phyloP scores from a whole-genome alignment of 2,888 invertebrate species.

The Eilema griseolum region DNA sequence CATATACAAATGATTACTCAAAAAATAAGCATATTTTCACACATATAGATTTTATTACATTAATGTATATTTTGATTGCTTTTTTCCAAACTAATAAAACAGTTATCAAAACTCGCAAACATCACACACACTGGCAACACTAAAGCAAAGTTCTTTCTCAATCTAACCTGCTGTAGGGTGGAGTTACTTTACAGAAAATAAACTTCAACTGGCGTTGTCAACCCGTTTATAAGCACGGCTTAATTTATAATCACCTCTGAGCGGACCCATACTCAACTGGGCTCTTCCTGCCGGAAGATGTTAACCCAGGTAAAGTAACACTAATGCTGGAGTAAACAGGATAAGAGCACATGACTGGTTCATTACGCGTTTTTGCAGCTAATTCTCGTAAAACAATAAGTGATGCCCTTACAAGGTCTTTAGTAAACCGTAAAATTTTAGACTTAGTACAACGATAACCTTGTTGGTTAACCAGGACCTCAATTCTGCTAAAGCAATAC shows the following conservation, averaged over 20 bases:
- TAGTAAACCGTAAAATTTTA: background rate
- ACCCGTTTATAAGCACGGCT: conserved; percentile 2
- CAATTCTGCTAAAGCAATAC: too few relatives aligned
- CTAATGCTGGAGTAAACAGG: conserved; percentile 15
- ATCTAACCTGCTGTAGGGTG: background rate
- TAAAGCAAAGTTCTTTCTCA: background rate
- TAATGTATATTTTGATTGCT: too few relatives aligned
- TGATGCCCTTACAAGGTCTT: background rate
- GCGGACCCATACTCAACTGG: conserved; percentile 5
- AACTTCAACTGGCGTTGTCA: background rate
- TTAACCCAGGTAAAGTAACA: conserved; percentile 16
- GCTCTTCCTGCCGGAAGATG: conserved; percentile 13
- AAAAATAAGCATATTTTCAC: background rate
- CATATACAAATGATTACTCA: too few relatives aligned
- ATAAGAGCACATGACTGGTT: conserved; percentile 5
- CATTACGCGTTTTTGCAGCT: conserved; percentile 7
- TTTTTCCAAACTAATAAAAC: too few relatives aligned
- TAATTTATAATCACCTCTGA: conserved; percentile 16
- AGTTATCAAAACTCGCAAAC: background rate
- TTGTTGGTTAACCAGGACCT: background rate
- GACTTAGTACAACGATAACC: background rate
- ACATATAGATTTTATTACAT: background rate
- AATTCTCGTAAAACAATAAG: background rate
- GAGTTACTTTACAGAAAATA: background rate
- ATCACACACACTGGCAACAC: background rate